These are phyloP conservation scores for Apodemia mormo DNA, from an alignment of 2,888 invertebrate genomes.

Conservation along the genomic window DNA sequence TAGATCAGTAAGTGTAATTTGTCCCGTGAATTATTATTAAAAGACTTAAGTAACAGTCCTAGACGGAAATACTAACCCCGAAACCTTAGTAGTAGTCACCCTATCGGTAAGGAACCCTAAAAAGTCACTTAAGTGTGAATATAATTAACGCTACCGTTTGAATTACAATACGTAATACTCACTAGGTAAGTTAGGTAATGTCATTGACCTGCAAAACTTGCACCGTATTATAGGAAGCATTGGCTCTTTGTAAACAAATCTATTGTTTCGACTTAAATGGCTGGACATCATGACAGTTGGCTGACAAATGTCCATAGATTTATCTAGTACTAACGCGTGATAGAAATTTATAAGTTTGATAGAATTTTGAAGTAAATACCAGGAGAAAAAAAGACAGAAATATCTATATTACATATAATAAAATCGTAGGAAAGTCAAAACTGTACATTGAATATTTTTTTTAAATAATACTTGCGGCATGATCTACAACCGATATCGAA, in stretches of 20 bases:
- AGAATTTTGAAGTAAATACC: no score
- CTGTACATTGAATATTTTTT: no score
- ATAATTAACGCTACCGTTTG: background rate
- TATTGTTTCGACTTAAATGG: conserved; percentile 8
- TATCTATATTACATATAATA: no score
- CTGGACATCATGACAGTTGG: conserved; percentile 4
- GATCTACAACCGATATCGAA: no score
- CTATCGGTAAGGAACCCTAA: background rate
- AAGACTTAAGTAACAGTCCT: no score
- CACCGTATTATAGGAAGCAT: conserved; percentile 1
- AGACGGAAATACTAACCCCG: no score
- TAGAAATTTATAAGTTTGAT: background rate
- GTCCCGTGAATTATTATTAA: no score
- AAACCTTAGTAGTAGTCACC: no score
- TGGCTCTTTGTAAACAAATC: conserved; percentile 5
- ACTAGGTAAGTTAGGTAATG: background rate
- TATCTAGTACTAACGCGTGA: background rate
- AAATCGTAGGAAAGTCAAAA: no score
- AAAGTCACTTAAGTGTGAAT: conserved; percentile 1
- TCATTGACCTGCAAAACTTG: conserved; percentile 11
- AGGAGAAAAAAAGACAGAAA: no score
- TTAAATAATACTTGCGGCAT: no score
- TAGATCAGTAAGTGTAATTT: no score
- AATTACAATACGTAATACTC: conserved; percentile 6
- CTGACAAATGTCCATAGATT: conserved; percentile 12